A percentile compares a stretch with the other conserved stretches of the same genome.
Conservation (phyloP, 2,113 vertebrate genomes). For the Diphyllodes magnificus region DNA sequence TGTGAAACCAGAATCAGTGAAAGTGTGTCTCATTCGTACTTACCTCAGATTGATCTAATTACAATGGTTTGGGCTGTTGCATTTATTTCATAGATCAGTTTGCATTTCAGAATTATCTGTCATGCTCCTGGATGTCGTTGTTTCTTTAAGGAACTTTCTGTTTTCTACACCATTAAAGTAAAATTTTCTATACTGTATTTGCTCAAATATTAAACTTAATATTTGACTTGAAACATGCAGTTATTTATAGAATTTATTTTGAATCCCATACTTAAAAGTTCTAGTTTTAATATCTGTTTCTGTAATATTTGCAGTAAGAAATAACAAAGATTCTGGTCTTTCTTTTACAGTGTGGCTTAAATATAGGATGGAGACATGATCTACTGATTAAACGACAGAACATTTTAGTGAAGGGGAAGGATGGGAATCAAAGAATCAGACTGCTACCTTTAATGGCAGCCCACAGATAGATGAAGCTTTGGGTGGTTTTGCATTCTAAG, state of each 20-base stretch:
- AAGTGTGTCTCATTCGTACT: not conserved
- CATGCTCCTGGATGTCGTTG: not conserved
- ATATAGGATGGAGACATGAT: not conserved
- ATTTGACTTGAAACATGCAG: not conserved
- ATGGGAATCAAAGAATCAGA: not conserved
- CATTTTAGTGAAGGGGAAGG: not conserved
- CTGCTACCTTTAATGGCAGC: not conserved
- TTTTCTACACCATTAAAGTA: not conserved
- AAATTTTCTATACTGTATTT: not conserved
- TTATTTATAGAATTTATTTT: not conserved
- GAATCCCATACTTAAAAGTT: not conserved
- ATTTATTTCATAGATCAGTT: not conserved
- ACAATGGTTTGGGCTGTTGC: not conserved
- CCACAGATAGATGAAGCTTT: not conserved
- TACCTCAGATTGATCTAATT: not conserved
- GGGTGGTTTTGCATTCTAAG: not conserved
- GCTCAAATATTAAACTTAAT: not conserved
- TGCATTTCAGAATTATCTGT: not conserved
- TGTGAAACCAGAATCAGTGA: not conserved
- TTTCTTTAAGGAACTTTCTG: slow-evolving; percentile 37
- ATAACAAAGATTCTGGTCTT: not conserved
- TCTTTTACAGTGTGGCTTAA: not conserved
- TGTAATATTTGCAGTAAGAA: not conserved
- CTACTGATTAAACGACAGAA: not conserved
- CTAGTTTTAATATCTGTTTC: not conserved